Conservation (phyloP, 2,888 invertebrate genomes). For the Notocelia uddmanniana region DNA sequence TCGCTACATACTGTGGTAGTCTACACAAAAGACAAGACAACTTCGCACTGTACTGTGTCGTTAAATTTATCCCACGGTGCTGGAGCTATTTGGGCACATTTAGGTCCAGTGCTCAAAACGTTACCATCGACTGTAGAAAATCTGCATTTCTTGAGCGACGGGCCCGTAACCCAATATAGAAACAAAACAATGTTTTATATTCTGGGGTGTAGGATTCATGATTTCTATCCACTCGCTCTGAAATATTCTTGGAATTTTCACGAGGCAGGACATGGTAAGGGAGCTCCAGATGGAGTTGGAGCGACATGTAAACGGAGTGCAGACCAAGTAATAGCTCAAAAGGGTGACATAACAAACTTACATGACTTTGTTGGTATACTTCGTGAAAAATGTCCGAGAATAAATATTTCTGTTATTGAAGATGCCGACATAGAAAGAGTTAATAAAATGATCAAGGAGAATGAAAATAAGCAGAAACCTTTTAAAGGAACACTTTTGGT, state of each 20-base stretch:
- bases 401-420: background rate
- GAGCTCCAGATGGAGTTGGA: slow-evolving; percentile 5
- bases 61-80: slow-evolving; percentile 17
- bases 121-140: slow-evolving; percentile 11
- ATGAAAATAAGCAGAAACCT: background rate
- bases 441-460: background rate
- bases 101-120: slow-evolving; percentile 6
- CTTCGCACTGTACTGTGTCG: slow-evolving; percentile 17
- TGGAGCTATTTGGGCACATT: slow-evolving; percentile 22
- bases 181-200: slow-evolving; percentile 15
- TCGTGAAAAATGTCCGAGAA: background rate
- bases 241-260: slow-evolving; percentile 1
- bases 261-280: background rate
- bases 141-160: slow-evolving; percentile 10
- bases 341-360: background rate
- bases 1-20: slow-evolving; percentile 18
- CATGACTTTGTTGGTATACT: background rate
- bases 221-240: background rate
- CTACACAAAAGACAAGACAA: background rate
- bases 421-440: background rate
- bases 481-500: slow-evolving; percentile 1
- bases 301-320: background rate
- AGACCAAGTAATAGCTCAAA: background rate
- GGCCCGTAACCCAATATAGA: slow-evolving; percentile 11
- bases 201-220: background rate